phyloP scores from a whole-genome alignment of 1,140 invertebrate species.

The Drosophila ironensis region DNA sequence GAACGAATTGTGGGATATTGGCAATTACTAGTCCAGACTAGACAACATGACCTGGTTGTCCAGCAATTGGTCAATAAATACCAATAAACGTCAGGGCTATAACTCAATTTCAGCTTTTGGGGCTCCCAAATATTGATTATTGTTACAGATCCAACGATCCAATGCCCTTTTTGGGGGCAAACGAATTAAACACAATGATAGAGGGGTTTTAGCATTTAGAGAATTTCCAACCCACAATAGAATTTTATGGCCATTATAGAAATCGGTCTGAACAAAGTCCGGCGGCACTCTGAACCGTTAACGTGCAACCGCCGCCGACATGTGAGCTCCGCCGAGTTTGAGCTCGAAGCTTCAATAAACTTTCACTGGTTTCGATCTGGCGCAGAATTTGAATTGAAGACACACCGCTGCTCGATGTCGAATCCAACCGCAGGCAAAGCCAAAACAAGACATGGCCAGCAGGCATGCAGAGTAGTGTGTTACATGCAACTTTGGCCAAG shows the following conservation, averaged over 20 bases:
- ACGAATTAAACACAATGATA: constrained; percentile 31
- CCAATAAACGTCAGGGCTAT: no score
- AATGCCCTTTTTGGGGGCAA: no score
- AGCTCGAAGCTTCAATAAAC: constrained; percentile 63
- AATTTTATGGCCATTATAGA: constrained; percentile 50
- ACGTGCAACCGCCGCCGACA: constrained; percentile 3
- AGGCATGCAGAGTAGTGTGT: no score
- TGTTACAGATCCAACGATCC: no score
- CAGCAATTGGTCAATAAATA: background rate
- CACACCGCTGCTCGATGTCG: constrained; percentile 1
- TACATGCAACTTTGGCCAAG: no score
- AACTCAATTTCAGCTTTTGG: no score
- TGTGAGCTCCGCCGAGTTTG: constrained; percentile 31
- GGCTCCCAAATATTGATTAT: no score
- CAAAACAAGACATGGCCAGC: constrained; percentile 21
- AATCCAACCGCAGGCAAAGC: constrained; percentile 19
- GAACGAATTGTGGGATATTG: constrained; percentile 40
- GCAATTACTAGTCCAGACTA: background rate
- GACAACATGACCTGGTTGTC: background rate
- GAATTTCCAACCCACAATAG: constrained; percentile 32
- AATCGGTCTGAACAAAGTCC: constrained; percentile 39
- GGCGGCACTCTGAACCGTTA: constrained; percentile 57
- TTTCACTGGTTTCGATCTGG: constrained; percentile 74
- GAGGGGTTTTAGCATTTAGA: constrained; percentile 16
- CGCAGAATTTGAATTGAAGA: constrained; percentile 52